Base-by-base conservation (phyloP, 1,140 invertebrate species). In the Cydia fagiglandana region DNA sequence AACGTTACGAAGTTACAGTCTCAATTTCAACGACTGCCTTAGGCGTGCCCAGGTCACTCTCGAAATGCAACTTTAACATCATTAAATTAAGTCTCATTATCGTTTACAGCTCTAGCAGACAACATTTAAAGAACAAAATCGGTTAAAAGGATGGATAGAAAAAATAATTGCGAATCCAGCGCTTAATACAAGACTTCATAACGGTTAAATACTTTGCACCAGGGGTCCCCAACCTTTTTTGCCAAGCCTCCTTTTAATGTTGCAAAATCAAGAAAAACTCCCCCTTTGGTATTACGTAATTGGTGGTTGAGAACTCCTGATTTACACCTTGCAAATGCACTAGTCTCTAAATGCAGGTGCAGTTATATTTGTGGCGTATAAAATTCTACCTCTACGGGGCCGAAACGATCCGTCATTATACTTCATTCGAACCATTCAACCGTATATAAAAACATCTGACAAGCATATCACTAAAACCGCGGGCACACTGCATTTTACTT, bases 381-480 rank as follows among this genome's bases (percentile, higher is more conserved):
- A 70, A 70, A 70, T n/a, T 70, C 66, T 66, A 38, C 66, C 30
- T 41, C 66, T 70, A 70, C 66, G 34, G 66, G 15, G n/a, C 5
- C 30, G 66, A n/a, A 17, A 24, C 66, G 66, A 30, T 17, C 30
- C 66, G 66, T 15, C 38, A 10, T 68, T 41, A 41, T 41, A 38
- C 15, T 15, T 68, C 66, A 70, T 70, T 70, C 66, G 13, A 70
- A 70, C 66, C 66, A 70, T 70, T 45, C 66, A 41, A 38, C 66
- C 66, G n/a, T 70, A 41, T 70, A 70, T 70, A 70, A 70, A 34
- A 70, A 70, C 66, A 70, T 70, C 66, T 70, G 66, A 38, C 66
- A 41, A 70, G 66, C 66, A 70, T 70, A 70, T 38, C 66, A 66
- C 66, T 45, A 41, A 41, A 70, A 30, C 30, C 38, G 66, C 34